These are phyloP conservation scores for Helostoma temminkii DNA, from an alignment of 2,797 vertebrate species.

Conservation along the genomic window DNA sequence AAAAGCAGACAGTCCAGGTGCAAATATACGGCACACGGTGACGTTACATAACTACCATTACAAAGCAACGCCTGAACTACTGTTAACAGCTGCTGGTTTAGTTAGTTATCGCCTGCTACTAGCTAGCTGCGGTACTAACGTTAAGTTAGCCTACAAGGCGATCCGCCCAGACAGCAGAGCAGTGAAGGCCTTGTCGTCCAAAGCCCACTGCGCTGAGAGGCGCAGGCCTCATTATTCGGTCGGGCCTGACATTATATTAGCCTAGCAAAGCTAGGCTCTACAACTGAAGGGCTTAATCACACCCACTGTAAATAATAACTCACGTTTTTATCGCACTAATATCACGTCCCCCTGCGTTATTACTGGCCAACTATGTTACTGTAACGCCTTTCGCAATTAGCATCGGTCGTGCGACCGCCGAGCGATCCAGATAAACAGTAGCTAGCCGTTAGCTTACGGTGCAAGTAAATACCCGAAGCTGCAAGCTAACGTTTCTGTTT, in stretches of 20 bases:
- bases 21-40: neutral
- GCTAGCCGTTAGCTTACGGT: constrained; percentile 65
- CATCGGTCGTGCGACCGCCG: constrained; percentile 56
- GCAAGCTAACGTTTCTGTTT: constrained; percentile 48
- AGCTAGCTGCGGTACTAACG: constrained; percentile 60
- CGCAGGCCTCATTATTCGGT: constrained; percentile 69
- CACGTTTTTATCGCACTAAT: neutral
- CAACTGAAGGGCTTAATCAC: neutral
- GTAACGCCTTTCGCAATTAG: constrained; percentile 56
- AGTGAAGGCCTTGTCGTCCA: constrained; percentile 73
- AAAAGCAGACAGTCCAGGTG: constrained; percentile 7
- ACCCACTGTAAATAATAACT: neutral
- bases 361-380: constrained; percentile 33
- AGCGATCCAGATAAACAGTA: constrained; percentile 59
- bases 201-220: constrained; percentile 65
- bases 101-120: constrained; percentile 61
- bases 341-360: neutral
- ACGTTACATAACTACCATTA: constrained; percentile 26
- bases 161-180: constrained; percentile 76
- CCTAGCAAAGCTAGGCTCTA: constrained; percentile 24
- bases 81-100: constrained; percentile 60
- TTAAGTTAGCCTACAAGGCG: constrained; percentile 67
- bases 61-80: constrained; percentile 35
- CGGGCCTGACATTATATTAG: constrained; percentile 61
- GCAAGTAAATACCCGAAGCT: constrained; percentile 39